Base-by-base conservation (phyloP, 2,888 invertebrate genomes). In the Thyatira batis region DNA sequence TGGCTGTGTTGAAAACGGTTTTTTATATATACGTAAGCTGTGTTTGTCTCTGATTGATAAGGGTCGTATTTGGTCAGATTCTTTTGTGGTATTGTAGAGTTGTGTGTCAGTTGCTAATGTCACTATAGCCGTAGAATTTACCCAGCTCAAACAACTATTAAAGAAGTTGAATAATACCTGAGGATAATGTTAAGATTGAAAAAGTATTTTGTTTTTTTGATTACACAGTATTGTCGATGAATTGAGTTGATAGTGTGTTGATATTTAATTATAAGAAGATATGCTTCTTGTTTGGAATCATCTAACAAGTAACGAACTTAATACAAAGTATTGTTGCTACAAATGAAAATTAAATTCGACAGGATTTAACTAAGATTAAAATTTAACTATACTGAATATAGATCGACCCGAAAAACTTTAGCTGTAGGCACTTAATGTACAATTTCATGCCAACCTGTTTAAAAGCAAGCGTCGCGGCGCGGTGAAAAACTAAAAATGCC, bases 401-500 rank as follows among this genome's bases (percentile, higher is more conserved):
- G 63, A 71, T 67, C 52, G 65, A 33, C 3, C n/a, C 58, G 68
- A 59, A 69, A 67, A 71, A 66, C 65, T 56, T 63, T 58, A 71
- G 63, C 65, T 62, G 63, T 69, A 65, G 54, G 66, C 65, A 67
- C 65, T 76, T 49, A 71, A 78, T 69, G 67, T 65, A 71, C 68
- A 71, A 69, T 76, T 80, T 77, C 73, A 76, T 75, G 64, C 73
- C 56, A 57, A 57, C 55, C 71, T 69, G 76, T 79, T 76, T 76
- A 75, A 77, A 79, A 71, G 60, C 68, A 62, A 66, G 62, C 61
- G 65, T 67, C 61, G 65, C 66, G 60, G 67, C 66, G 59, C 67
- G 66, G 65, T 61, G 67, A 73, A 80, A 82, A 83, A 80, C 79
- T 78, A 80, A 84, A 81, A 84, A 80, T 77, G 80, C 72, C 80